A percentile compares a stretch with the other conserved stretches of the same genome.
phyloP scores from a whole-genome alignment of 1,140 invertebrate species.

The Heterodera carotae region DNA sequence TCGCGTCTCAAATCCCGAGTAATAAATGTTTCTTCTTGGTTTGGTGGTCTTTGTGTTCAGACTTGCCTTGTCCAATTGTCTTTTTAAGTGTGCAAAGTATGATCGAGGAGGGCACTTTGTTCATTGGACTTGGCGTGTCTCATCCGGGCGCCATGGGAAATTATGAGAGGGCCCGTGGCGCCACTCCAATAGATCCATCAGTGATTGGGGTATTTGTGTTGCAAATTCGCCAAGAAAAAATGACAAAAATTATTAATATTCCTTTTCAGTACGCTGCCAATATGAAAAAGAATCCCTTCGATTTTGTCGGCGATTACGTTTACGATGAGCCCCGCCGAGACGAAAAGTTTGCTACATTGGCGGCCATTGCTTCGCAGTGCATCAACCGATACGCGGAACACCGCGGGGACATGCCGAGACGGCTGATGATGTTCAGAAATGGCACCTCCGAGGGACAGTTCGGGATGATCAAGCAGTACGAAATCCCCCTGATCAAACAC shows the following conservation, averaged over 20 bases:
- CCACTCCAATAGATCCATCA: slow-evolving; percentile 28
- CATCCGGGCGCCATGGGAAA: slow-evolving; percentile 41
- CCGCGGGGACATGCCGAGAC: slow-evolving; percentile 27
- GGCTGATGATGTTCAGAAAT: slow-evolving; percentile 34
- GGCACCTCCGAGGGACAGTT: slow-evolving; percentile 43
- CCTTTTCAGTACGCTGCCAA: slow-evolving; percentile 37
- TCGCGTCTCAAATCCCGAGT: slow-evolving; percentile 29
- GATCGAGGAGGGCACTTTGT: slow-evolving; percentile 39
- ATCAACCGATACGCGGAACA: slow-evolving; percentile 31
- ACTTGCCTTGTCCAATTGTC: no score
- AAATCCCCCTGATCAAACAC: slow-evolving; percentile 38
- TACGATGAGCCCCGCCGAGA: slow-evolving; percentile 42
- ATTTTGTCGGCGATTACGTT: slow-evolving; percentile 42
- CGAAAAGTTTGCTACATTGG: slow-evolving; percentile 42
- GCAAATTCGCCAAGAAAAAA: no score
- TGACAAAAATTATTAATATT: not conserved
- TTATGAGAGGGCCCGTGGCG: slow-evolving; percentile 37
- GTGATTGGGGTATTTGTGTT: slow-evolving; percentile 34
- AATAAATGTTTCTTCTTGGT: slow-evolving; percentile 15
- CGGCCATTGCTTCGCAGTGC: slow-evolving; percentile 32
- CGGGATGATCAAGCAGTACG: slow-evolving; percentile 36
- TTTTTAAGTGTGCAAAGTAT: slow-evolving; percentile 27
- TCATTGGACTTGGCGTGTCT: slow-evolving; percentile 43
- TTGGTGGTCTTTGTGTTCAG: no score
- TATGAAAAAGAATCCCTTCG: slow-evolving; percentile 45